A percentile compares a stretch with the other conserved stretches of the same genome.
These are phyloP conservation scores for Ganaspis brasiliensis DNA, from an alignment of 2,888 invertebrate genomes.

Conservation along the genomic window DNA sequence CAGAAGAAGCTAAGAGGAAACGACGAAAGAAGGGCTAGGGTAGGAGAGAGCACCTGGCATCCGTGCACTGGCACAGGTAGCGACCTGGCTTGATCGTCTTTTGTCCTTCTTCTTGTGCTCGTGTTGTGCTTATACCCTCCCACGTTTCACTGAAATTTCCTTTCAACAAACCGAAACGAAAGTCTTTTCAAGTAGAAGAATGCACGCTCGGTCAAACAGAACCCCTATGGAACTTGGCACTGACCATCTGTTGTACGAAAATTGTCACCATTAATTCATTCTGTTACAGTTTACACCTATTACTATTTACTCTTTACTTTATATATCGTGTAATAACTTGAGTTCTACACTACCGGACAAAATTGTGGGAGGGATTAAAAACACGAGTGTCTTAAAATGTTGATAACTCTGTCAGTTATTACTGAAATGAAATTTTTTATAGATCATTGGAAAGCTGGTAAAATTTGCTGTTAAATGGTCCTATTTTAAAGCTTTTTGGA, in stretches of 20 bases:
- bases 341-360: no score
- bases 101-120: slow-evolving; percentile 9
- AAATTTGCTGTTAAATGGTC: no score
- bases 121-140: background rate
- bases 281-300: background rate
- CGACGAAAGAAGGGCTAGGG: background rate
- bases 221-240: slow-evolving; percentile 13
- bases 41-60: slow-evolving; percentile 26
- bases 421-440: no score
- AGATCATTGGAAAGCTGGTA: no score
- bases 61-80: slow-evolving; percentile 13
- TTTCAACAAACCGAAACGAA: slow-evolving; percentile 18
- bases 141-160: slow-evolving; percentile 21
- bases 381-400: no score
- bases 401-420: no score
- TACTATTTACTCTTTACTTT: background rate
- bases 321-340: no score
- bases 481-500: no score
- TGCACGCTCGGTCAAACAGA: slow-evolving; percentile 21
- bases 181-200: slow-evolving; percentile 29
- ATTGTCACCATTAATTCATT: background rate
- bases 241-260: slow-evolving; percentile 17
- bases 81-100: background rate
- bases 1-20: background rate
- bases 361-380: no score